phyloP scores from a whole-genome alignment of 2,113 vertebrate species.

The Glaucidium brasilianum region DNA sequence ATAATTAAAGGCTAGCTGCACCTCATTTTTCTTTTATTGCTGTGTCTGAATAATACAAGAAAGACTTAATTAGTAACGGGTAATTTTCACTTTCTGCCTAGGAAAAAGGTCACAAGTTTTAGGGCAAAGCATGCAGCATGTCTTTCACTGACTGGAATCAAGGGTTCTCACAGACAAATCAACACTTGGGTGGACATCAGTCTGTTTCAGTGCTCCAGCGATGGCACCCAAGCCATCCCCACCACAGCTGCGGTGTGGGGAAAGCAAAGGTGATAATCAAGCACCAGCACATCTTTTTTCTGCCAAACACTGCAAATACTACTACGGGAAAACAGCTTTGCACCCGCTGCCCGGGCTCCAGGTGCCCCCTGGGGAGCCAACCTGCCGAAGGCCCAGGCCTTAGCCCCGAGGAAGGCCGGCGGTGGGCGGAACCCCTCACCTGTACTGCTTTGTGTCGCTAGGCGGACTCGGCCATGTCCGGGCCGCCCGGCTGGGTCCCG shows the following conservation, averaged over 20 bases:
- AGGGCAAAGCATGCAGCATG: fast-evolving
- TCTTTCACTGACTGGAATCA: fast-evolving
- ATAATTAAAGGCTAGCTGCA: too few species aligned
- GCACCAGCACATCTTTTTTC: not conserved
- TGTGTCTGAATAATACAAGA: not conserved
- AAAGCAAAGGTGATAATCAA: fast-evolving
- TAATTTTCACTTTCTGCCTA: not conserved
- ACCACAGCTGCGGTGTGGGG: not conserved
- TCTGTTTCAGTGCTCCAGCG: fast-evolving
- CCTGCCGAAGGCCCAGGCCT: too few species aligned
- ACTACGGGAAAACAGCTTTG: fast-evolving
- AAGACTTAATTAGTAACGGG: not conserved
- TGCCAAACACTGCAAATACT: fast-evolving
- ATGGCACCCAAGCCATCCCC: not conserved
- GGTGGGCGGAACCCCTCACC: constrained; percentile 50
- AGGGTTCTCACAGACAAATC: not conserved
- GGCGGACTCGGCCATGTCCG: constrained; percentile 72
- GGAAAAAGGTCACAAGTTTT: not conserved
- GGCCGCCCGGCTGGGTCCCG: constrained; percentile 43
- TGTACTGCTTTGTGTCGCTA: constrained; percentile 76
- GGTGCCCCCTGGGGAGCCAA: too few species aligned
- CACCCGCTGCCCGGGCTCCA: not conserved
- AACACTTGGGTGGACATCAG: fast-evolving
- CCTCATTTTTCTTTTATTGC: not conserved
- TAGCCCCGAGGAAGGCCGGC: not conserved